phyloP scores from a whole-genome alignment of 2,797 vertebrate genomes.

The Triplophysa yarkandensis region DNA sequence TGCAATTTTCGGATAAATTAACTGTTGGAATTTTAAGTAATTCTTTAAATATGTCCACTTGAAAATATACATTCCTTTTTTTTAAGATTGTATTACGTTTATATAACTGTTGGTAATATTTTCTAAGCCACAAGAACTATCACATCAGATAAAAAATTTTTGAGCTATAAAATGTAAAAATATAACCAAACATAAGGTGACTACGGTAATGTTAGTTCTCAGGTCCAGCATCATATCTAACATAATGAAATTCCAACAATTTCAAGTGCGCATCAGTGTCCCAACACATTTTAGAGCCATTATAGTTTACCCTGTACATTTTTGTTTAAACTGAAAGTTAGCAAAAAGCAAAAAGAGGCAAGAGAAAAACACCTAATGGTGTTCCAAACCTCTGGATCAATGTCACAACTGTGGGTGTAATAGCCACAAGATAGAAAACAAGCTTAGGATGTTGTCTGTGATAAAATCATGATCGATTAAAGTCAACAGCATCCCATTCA shows the following conservation, averaged over 20 bases:
- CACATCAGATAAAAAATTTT: neutral
- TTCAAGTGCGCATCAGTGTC: neutral
- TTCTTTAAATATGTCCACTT: too few species aligned
- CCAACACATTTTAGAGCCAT: neutral
- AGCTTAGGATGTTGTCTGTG: neutral
- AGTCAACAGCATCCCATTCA: constrained; percentile 16
- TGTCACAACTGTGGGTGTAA: constrained; percentile 6
- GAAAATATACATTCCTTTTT: too few species aligned
- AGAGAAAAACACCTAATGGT: neutral
- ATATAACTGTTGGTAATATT: too few species aligned
- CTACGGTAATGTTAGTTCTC: neutral
- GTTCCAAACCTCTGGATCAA: constrained; percentile 11
- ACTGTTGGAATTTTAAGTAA: too few species aligned
- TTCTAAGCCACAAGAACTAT: too few species aligned
- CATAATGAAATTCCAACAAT: neutral
- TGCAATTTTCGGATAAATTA: too few species aligned
- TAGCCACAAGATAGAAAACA: constrained; percentile 20
- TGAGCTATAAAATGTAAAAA: too few species aligned
- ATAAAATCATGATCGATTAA: constrained; percentile 15
- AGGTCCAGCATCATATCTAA: neutral
- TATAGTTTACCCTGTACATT: neutral
- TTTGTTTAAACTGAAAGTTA: neutral
- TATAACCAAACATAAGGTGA: too few species aligned
- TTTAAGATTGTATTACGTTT: too few species aligned
- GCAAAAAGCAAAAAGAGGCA: neutral